Percentiles rank a stretch among this genome's conserved stretches.
Conservation (phyloP, 2,888 invertebrate genomes). For the Heteromurus nitidus region DNA sequence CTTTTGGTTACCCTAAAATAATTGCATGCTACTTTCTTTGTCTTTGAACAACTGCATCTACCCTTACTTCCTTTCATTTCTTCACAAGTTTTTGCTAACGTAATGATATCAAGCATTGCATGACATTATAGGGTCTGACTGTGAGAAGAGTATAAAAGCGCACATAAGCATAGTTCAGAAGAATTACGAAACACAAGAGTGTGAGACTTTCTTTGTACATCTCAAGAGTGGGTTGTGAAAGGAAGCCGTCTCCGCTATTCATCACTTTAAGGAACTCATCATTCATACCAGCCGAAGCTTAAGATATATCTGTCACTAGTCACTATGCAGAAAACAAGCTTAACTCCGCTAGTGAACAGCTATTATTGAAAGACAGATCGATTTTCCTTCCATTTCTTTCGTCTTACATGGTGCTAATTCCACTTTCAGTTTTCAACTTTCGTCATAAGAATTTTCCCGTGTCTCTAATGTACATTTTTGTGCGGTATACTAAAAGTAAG, state of each 20-base stretch:
- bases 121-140: too few species aligned
- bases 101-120: neutral
- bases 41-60: neutral
- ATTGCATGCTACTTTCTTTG: neutral
- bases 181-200: neutral
- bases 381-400: neutral
- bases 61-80: neutral
- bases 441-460: too few species aligned
- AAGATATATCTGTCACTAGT: neutral
- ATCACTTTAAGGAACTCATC: slow-evolving; percentile 3
- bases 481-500: too few species aligned
- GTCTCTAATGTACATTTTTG: too few species aligned
- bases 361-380: neutral
- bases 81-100: neutral
- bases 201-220: neutral
- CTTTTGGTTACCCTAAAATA: neutral
- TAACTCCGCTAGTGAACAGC: neutral
- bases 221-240: neutral
- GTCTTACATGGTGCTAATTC: slow-evolving; percentile 2
- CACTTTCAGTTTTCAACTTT: slow-evolving; percentile 13
- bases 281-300: neutral
- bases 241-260: neutral
- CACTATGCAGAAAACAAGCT: neutral
- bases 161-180: neutral
- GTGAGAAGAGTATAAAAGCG: too few species aligned